A percentile compares a stretch with the other conserved stretches of the same genome.
Evolutionary conservation across 1,140 invertebrate species (phyloP).

Genomic region (roundworm (Caenorhabditis elegans)): DNA sequence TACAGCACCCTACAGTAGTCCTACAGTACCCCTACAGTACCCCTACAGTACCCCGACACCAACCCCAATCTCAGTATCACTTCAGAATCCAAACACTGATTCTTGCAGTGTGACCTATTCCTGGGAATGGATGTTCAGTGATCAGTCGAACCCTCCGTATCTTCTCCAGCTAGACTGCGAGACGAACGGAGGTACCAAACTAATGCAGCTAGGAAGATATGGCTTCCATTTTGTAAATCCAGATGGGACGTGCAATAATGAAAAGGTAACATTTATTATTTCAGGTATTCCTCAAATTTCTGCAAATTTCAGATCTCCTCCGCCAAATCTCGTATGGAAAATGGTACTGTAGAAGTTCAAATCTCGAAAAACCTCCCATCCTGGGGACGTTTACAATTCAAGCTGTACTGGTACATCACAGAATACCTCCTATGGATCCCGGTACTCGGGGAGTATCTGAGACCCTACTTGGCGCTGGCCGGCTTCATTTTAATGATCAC

Average conservation of each 20-base stretch:
- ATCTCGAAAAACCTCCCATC: slow-evolving; percentile 45
- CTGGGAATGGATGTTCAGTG: slow-evolving; percentile 66
- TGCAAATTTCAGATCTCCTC: slow-evolving; percentile 17
- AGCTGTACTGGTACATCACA: slow-evolving; percentile 61
- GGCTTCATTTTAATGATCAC: slow-evolving; percentile 66
- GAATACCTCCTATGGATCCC: slow-evolving; percentile 56
- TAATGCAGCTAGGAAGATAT: slow-evolving; percentile 63
- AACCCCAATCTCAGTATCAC: too few relatives aligned
- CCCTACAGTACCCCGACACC: too few relatives aligned
- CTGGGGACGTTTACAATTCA: slow-evolving; percentile 64
- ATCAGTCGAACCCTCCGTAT: slow-evolving; percentile 59
- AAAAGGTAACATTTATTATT: too few relatives aligned
- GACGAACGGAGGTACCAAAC: slow-evolving; percentile 64
- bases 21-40: too few relatives aligned
- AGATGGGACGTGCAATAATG: slow-evolving; percentile 61
- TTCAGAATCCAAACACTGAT: too few relatives aligned
- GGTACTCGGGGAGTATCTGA: slow-evolving; percentile 55
- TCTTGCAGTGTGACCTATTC: slow-evolving; percentile 59
- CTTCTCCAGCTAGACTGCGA: slow-evolving; percentile 65
- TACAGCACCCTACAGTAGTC: too few relatives aligned
- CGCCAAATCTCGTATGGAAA: slow-evolving; percentile 17
- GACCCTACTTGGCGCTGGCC: slow-evolving; percentile 61
- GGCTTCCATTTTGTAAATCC: slow-evolving; percentile 63
- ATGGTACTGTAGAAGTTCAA: slow-evolving; percentile 27
- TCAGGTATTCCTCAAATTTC: too few relatives aligned